Evolutionary conservation across 2,797 vertebrate genomes (phyloP), one percentile per base, ranked within the genome.

Genomic region (Anas acuta): DNA sequence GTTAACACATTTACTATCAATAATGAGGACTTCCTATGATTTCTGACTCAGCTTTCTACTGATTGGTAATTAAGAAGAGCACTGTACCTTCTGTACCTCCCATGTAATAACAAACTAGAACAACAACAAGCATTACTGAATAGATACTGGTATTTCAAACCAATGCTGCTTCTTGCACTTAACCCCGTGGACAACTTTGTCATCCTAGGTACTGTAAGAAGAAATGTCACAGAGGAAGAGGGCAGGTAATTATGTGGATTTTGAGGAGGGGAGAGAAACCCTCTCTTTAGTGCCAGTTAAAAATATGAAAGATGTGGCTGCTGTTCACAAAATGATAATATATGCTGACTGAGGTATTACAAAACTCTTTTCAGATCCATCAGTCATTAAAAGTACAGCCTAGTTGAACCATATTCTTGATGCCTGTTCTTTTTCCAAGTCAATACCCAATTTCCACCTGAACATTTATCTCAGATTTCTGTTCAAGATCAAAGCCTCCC

Each of bases 111-210:
- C 19, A 84, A 78, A 74, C 45, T 25, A 56, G 57, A 90, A 43
- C 26, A 77, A 37, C 4, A 56, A 57, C 26, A 66, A 60, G 39
- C 19, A 28, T 73, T 56, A 39, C 45, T 47, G 43, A 69, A 86
- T 21, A 61, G 16, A 41, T 13, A 51, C 23, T 14, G 49, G 49
- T 51, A 10, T 56, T 61, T 49, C 80, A 71, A 89, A 56, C 10
- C 35, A 65, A 22, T 41, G 71, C 21, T 80, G 98, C 96, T 96
- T 98, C 97, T 97, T 98, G 54, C 97, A 98, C 1, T 98, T 86
- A 30, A 98, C 93, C 1, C 97, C 96, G 13, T 18, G 20, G 58
- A 78, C 60, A 30, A 13, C n/a, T 86, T 65, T 73, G 7, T 60
- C 25, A 41, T 56, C 21, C 33, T 17, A 30, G 16, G 4, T 41